A percentile compares a stretch with the other conserved stretches of the same genome.
These are phyloP conservation scores for Scaptomyza polygonia DNA, from an alignment of 2,888 invertebrate genomes.

Conservation along the genomic window DNA sequence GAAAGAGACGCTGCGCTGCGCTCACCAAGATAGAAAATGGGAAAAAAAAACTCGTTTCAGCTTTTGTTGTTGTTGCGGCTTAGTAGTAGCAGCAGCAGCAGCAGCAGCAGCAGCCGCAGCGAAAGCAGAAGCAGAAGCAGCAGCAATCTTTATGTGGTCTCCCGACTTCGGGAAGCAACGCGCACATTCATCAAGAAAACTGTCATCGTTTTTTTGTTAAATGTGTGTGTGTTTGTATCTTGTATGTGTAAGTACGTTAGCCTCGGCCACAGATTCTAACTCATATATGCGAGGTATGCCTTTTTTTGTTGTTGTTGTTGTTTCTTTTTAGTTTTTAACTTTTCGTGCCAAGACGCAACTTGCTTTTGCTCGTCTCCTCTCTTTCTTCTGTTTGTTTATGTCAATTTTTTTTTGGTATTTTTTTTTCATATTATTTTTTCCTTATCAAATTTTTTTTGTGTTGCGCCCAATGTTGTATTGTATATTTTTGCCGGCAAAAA, in stretches of 20 bases:
- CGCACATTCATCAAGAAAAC: slow-evolving; percentile 81
- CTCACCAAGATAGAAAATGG: slow-evolving; percentile 48
- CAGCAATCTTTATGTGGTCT: slow-evolving; percentile 57
- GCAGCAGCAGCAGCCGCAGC: slow-evolving; percentile 27
- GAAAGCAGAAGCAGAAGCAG: background rate
- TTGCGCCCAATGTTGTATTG: too few species aligned
- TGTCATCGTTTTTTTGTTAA: slow-evolving; percentile 72
- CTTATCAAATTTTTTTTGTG: slow-evolving; percentile 66
- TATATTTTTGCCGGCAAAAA: too few species aligned
- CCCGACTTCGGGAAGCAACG: slow-evolving; percentile 47
- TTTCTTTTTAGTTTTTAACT: slow-evolving; percentile 30
- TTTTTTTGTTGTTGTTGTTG: slow-evolving; percentile 28
- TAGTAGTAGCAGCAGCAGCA: slow-evolving; percentile 33
- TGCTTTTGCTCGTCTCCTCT: slow-evolving; percentile 3
- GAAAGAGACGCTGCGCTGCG: slow-evolving; percentile 41
- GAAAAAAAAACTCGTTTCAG: slow-evolving; percentile 44
- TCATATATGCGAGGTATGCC: slow-evolving; percentile 54
- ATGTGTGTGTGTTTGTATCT: slow-evolving; percentile 43
- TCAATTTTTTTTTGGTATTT: slow-evolving; percentile 37
- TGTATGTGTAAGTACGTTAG: slow-evolving; percentile 74
- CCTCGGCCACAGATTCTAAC: slow-evolving; percentile 73
- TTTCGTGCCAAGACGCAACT: slow-evolving; percentile 39
- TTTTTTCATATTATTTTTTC: slow-evolving; percentile 18
- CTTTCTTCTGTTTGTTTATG: slow-evolving; percentile 47
- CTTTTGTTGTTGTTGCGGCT: slow-evolving; percentile 22